Conservation (phyloP, 2,113 vertebrate species). For the Alexandromys fortis region DNA sequence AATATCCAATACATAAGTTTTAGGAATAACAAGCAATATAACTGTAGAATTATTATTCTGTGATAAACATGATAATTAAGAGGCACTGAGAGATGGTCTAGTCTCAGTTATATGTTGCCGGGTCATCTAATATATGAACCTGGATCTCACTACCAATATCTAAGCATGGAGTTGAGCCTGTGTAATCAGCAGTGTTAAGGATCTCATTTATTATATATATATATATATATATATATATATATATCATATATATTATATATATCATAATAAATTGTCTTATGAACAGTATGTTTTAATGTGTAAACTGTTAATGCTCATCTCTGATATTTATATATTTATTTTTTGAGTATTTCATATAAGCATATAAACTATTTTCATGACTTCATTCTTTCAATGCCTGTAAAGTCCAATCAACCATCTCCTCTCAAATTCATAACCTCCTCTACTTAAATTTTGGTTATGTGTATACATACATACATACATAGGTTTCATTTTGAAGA, state of each 20-base stretch:
- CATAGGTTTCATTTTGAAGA: not conserved
- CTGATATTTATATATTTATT: not conserved
- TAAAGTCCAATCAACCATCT: not conserved
- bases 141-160: not conserved
- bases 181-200: not conserved
- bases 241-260: too few relatives aligned
- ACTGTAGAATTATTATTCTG: not conserved
- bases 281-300: not conserved
- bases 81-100: not conserved
- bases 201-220: not conserved
- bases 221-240: too few relatives aligned
- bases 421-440: not conserved
- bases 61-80: not conserved
- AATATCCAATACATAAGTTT: not conserved
- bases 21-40: not conserved
- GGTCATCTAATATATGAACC: too few relatives aligned
- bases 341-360: not conserved
- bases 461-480: not conserved
- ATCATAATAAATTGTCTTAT: not conserved
- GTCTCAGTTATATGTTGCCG: not conserved
- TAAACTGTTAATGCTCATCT: not conserved
- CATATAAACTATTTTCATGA: not conserved
- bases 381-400: not conserved
- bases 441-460: not conserved
- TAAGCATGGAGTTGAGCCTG: not conserved